Base-by-base conservation (phyloP, 64 coral and sea anemone species). In the Actinia tenebrosa region DNA sequence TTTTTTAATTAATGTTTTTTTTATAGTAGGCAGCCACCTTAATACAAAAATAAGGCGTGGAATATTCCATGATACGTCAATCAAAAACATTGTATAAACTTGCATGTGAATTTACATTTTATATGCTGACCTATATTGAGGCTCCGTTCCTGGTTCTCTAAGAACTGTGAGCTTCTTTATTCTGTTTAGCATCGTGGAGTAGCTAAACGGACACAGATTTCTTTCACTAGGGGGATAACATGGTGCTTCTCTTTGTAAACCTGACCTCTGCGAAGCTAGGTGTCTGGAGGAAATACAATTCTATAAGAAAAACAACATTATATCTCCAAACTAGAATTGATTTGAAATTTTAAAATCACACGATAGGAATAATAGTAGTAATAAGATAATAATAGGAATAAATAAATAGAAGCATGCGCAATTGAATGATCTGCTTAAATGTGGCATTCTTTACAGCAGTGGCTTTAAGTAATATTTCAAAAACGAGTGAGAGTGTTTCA, bases 211-310 rank as follows among this genome's bases (percentile, higher is more conserved):
- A 27, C 90, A 91, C n/a, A 91, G n/a, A 47, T 91, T 91, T 43
- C 54, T 56, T 44, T 53, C 71, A 13, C 54, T 87, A 13, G 61
- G n/a, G 3, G 90, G 90, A 60, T 87, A 91, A 80, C 94, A 96
- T 2, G 94, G 94, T 3, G 91, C 91, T 80, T 96, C 94, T 80
- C 94, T 89, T 64, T 53, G 91, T 17, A 96, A 60, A 23, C 94
- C 94, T 14, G 94, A 93, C 11, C 94, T 85, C 54, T 93, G 91
- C 11, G 91, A 84, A 16, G 88, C 94, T 16, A 96, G 79, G 44
- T 96, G 62, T 61, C 94, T 96, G 59, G 44, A n/a, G 22, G 54
- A 64, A 18, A 44, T 81, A 53, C 44, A 75, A 75, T 75, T 75
- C 69, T 75, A 75, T 75, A 75, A 75, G 69, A 75, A 75, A 75